Conservation (phyloP, 2,113 vertebrate species). For the Oryzias javanicus region DNA sequence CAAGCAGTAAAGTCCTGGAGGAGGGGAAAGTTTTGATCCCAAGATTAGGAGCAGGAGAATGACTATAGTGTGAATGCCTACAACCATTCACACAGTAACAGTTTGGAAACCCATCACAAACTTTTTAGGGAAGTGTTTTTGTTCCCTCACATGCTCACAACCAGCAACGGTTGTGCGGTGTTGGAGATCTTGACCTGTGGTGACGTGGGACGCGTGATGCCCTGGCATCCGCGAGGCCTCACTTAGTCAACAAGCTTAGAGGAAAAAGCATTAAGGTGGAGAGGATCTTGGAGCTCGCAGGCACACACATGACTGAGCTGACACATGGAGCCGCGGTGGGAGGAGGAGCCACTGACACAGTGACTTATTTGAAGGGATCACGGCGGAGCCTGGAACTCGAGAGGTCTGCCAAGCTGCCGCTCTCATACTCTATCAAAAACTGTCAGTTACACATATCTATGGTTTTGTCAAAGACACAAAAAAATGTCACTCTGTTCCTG, state of each 20-base stretch:
- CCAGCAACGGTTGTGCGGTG: background rate
- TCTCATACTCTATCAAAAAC: slow-evolving; percentile 6
- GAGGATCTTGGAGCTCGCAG: slow-evolving; percentile 22
- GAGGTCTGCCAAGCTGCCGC: slow-evolving; percentile 6
- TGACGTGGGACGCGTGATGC: slow-evolving; percentile 3
- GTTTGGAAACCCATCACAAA: no score
- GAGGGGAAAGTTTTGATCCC: no score
- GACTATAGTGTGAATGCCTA: no score
- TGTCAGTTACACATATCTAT: background rate
- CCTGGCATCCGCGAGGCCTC: slow-evolving; percentile 2
- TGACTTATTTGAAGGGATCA: slow-evolving; percentile 20
- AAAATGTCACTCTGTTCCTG: no score
- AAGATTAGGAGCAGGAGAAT: no score
- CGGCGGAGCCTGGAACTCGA: background rate
- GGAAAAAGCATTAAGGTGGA: slow-evolving; percentile 45
- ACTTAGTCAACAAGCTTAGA: slow-evolving; percentile 45
- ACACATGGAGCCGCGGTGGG: slow-evolving; percentile 44
- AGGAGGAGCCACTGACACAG: slow-evolving; percentile 32
- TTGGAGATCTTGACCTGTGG: slow-evolving; percentile 3
- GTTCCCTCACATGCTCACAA: background rate
- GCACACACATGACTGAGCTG: slow-evolving; percentile 53
- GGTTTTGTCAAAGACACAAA: no score
- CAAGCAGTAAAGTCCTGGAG: no score
- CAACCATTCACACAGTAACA: no score
- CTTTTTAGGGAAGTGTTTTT: background rate